phyloP scores from a whole-genome alignment of 2,888 invertebrate genomes.

The Pachycephus smyrnensis region DNA sequence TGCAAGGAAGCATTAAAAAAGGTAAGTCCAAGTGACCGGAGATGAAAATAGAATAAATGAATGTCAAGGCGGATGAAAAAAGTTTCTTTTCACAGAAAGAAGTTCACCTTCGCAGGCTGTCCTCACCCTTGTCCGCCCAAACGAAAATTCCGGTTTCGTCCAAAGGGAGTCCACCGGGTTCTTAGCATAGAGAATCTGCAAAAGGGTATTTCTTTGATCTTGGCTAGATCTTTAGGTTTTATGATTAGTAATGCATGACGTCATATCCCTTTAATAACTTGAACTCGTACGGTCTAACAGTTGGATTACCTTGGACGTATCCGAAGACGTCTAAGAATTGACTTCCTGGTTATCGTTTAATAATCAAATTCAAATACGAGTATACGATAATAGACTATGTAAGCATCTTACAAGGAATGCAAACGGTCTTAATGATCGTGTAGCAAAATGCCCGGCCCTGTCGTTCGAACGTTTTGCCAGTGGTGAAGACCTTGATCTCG shows the following conservation, averaged over 20 bases:
- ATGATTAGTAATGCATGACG: not conserved
- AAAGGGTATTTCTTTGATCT: not conserved
- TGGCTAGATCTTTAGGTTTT: not conserved
- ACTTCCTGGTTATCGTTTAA: not conserved
- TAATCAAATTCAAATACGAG: not conserved
- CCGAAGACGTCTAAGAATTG: not conserved
- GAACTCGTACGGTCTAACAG: not conserved
- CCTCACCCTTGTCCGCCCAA: not conserved
- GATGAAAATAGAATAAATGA: not conserved
- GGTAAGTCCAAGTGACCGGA: not conserved
- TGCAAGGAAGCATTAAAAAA: not conserved
- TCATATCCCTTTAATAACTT: not conserved
- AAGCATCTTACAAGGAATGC: not conserved
- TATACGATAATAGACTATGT: not conserved
- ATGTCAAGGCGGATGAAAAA: conserved; percentile 1
- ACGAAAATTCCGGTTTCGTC: not conserved
- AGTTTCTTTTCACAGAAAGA: not conserved
- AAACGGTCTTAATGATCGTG: not conserved
- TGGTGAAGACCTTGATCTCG: conserved; percentile 10
- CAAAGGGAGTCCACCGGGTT: not conserved
- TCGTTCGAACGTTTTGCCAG: not conserved
- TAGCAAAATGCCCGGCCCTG: not conserved
- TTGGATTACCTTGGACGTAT: not conserved
- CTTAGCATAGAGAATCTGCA: not conserved
- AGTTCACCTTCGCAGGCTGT: conserved; percentile 1